Conservation (phyloP, 2,888 invertebrate species). For the Acleris literana region DNA sequence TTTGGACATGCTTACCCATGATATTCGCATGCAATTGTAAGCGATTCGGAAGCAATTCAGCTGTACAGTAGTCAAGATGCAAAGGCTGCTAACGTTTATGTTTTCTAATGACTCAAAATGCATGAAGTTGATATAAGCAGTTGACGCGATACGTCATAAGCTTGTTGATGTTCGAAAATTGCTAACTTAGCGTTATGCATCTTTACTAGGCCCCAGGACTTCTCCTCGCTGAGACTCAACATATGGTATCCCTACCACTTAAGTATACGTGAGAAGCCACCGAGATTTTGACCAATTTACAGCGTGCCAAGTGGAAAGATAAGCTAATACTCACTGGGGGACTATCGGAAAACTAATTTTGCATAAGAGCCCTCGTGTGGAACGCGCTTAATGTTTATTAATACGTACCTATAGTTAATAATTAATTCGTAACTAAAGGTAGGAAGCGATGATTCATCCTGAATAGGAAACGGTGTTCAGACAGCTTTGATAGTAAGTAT, state of each 20-base stretch:
- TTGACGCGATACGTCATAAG: too few relatives aligned
- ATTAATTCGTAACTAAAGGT: constrained; percentile 5
- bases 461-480: constrained; percentile 16
- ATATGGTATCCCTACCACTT: constrained; percentile 57
- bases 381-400: constrained; percentile 32
- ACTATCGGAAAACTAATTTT: constrained; percentile 80
- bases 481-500: neutral
- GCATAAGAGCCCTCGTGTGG: constrained; percentile 55
- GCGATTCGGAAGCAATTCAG: too few relatives aligned
- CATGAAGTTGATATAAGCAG: too few relatives aligned
- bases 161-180: too few relatives aligned
- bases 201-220: too few relatives aligned
- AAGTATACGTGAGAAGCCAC: constrained; percentile 72
- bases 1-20: too few relatives aligned
- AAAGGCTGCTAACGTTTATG: too few relatives aligned
- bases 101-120: too few relatives aligned
- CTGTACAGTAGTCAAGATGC: too few relatives aligned
- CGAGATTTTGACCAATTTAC: constrained; percentile 84
- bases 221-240: constrained; percentile 5
- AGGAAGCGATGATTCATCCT: constrained; percentile 31
- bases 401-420: constrained; percentile 24
- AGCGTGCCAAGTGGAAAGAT: constrained; percentile 83
- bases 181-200: too few relatives aligned
- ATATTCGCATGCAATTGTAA: too few relatives aligned
- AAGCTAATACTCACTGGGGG: constrained; percentile 75